phyloP scores from a whole-genome alignment of 2,888 invertebrate genomes.

The Eilema depressum region DNA sequence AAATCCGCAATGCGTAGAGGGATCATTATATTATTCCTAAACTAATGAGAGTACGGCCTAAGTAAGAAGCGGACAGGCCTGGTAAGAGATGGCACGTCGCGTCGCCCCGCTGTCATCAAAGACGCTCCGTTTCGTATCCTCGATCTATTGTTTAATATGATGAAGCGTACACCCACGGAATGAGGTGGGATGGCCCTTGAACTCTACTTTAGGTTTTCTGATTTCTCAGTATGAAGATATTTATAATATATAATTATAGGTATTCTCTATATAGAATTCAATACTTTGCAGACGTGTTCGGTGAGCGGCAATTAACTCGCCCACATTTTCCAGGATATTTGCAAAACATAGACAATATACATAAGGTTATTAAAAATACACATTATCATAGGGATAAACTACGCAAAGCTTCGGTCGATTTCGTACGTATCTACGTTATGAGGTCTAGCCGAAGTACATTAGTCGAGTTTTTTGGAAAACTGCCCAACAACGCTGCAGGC shows the following conservation, averaged over 20 bases:
- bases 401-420: not conserved
- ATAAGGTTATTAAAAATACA: not conserved
- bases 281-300: not conserved
- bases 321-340: not conserved
- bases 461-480: constrained; percentile 12
- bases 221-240: not conserved
- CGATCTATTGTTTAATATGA: not conserved
- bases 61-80: no score
- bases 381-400: not conserved
- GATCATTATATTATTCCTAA: not conserved
- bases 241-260: no score
- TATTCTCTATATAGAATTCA: no score
- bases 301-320: not conserved
- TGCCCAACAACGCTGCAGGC: constrained; percentile 17
- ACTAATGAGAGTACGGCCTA: no score
- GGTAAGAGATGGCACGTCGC: not conserved
- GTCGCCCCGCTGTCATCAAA: not conserved
- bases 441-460: constrained; percentile 23
- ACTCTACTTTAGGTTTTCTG: not conserved
- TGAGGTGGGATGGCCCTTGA: not conserved
- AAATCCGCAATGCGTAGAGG: not conserved
- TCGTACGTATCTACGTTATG: constrained; percentile 10
- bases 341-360: not conserved
- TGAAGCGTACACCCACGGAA: not conserved
- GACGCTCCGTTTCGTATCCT: not conserved